phyloP scores from a whole-genome alignment of 1,140 invertebrate species.

The Hestina assimilis region DNA sequence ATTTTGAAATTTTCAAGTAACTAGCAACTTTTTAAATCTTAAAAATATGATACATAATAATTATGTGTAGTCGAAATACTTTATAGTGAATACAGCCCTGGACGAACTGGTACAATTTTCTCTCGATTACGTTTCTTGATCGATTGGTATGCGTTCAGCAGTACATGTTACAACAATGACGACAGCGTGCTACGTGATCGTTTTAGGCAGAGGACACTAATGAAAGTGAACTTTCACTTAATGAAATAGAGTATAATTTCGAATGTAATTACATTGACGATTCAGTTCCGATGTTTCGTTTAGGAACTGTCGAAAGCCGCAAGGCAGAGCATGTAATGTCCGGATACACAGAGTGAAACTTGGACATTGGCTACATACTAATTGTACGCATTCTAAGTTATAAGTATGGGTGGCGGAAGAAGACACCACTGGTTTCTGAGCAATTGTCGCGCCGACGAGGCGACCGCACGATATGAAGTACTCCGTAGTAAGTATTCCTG shows the following conservation, averaged over 20 bases:
- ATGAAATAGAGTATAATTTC: conserved; percentile 29
- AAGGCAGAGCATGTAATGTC: conserved; percentile 42
- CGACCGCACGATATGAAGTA: conserved; percentile 58
- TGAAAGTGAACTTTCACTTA: conserved; percentile 29
- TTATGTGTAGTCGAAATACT: too few species aligned
- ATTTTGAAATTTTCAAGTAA: too few species aligned
- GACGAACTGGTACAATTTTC: conserved; percentile 63
- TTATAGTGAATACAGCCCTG: conserved; percentile 40
- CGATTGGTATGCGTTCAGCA: conserved; percentile 57
- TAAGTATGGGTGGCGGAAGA: conserved; percentile 59
- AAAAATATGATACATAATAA: too few species aligned
- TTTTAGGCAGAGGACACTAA: conserved; percentile 6
- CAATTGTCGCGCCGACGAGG: conserved; percentile 45
- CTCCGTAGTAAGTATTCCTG: conserved; percentile 52
- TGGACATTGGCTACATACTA: conserved; percentile 61
- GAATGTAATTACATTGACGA: background rate
- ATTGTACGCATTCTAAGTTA: conserved; percentile 59
- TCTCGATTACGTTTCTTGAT: conserved; percentile 64
- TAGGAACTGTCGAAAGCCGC: conserved; percentile 58
- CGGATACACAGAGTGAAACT: conserved; percentile 65
- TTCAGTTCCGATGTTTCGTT: conserved; percentile 37
- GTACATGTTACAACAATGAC: conserved; percentile 68
- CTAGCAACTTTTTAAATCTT: too few species aligned
- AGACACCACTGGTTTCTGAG: conserved; percentile 44
- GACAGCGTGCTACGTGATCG: conserved; percentile 51